phyloP scores from a whole-genome alignment of 2,888 invertebrate species.

The Plebejus argus region DNA sequence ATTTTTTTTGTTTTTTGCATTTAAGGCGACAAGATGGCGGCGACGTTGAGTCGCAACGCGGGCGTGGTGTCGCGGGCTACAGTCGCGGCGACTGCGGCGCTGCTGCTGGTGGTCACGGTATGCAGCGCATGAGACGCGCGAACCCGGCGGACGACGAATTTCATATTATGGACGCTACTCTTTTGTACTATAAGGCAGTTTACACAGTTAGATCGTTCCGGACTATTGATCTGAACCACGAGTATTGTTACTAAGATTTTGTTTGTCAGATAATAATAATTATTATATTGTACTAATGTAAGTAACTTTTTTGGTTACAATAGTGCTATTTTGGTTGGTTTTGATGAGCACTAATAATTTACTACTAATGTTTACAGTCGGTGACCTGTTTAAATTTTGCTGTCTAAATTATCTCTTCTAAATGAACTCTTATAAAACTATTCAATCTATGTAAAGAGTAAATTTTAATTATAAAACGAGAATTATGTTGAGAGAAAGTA shows the following conservation, averaged over 20 bases:
- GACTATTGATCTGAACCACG: neutral
- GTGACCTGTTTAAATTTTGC: neutral
- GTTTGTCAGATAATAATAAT: neutral
- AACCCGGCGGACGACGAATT: neutral
- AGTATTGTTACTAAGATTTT: neutral
- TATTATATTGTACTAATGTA: neutral
- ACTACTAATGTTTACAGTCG: neutral
- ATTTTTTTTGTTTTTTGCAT: too few species aligned
- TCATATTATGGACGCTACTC: slow-evolving; percentile 7
- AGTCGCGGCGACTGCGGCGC: slow-evolving; percentile 34
- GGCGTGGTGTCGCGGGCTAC: slow-evolving; percentile 38
- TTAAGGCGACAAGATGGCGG: slow-evolving; percentile 94
- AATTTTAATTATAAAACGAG: neutral
- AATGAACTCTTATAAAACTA: neutral
- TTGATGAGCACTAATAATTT: too few species aligned
- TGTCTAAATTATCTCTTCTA: neutral
- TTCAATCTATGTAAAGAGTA: neutral
- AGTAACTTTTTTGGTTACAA: neutral
- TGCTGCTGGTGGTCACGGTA: slow-evolving; percentile 33
- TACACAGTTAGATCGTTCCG: neutral
- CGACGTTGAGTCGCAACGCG: slow-evolving; percentile 90
- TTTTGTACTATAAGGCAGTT: slow-evolving; percentile 6
- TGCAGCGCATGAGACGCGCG: neutral
- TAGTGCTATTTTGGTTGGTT: neutral
- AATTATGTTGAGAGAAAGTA: neutral